Evolutionary conservation across 2,888 invertebrate genomes (phyloP).

Genomic region (Drosophila fungiperda): DNA sequence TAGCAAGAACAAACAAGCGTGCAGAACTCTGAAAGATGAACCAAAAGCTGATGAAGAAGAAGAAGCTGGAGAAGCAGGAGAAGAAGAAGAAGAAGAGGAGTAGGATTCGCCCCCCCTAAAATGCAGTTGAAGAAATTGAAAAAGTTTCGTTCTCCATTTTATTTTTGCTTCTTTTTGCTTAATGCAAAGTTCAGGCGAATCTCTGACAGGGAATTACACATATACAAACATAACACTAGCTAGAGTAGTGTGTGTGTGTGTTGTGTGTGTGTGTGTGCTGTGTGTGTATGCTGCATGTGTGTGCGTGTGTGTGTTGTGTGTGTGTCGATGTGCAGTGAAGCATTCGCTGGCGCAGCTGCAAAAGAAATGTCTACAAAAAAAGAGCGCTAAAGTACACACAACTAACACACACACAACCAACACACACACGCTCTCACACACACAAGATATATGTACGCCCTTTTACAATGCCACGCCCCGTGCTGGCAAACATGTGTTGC

Average conservation of each 20-base stretch:
- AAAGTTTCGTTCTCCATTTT: constrained; percentile 57
- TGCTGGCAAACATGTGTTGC: constrained; percentile 72
- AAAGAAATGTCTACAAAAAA: constrained; percentile 44
- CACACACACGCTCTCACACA: constrained; percentile 26
- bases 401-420: constrained; percentile 10
- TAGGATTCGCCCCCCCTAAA: constrained; percentile 14
- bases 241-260: not conserved
- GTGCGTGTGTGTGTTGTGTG: not conserved
- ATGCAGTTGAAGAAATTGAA: constrained; percentile 80
- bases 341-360: constrained; percentile 42
- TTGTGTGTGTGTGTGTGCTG: not conserved
- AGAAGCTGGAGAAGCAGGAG: not conserved
- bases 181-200: constrained; percentile 60
- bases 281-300: no score
- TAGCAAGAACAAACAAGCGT: constrained; percentile 64
- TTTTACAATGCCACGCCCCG: constrained; percentile 51
- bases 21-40: constrained; percentile 10
- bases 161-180: constrained; percentile 26
- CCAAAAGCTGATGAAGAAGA: not conserved
- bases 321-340: constrained; percentile 43
- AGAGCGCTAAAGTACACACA: constrained; percentile 36
- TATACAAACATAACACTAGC: constrained; percentile 2
- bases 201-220: constrained; percentile 16
- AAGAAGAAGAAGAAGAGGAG: not conserved
- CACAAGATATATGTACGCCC: constrained; percentile 4